Conservation (phyloP, 2,797 vertebrate species). For the Poeciliopsis presidionis region DNA sequence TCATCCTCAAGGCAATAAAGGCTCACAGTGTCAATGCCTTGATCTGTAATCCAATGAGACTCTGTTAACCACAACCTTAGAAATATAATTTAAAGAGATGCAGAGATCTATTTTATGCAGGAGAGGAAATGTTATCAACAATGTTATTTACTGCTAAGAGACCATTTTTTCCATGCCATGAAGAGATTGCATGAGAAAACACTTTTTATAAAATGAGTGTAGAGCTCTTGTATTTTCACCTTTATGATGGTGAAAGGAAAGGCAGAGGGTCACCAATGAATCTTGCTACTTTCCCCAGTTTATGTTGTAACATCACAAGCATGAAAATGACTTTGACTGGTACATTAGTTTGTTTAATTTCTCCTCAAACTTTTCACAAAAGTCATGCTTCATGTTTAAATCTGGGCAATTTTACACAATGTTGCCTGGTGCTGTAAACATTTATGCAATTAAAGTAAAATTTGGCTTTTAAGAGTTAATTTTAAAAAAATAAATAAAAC, state of each 20-base stretch:
- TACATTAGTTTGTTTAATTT: neutral
- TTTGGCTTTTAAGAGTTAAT: neutral
- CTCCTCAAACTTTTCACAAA: neutral
- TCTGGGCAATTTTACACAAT: neutral
- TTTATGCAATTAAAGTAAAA: neutral
- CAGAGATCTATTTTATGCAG: neutral
- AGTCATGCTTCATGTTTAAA: neutral
- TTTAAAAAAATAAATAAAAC: too few species aligned
- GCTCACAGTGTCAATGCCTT: constrained; percentile 10
- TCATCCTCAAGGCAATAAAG: neutral
- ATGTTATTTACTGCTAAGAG: neutral
- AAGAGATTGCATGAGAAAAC: neutral
- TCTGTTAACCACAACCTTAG: neutral
- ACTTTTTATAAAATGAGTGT: neutral
- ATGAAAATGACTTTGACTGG: neutral
- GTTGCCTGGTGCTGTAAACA: neutral
- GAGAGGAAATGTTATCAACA: neutral
- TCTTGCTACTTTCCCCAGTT: neutral
- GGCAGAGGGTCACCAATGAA: neutral
- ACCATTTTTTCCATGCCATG: neutral
- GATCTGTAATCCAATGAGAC: constrained; percentile 16
- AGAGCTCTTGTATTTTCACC: neutral
- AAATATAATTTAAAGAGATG: neutral
- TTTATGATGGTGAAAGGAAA: neutral
- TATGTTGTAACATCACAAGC: neutral